These are phyloP conservation scores for Euschistus heros DNA, from an alignment of 1,140 invertebrate species.

Conservation along the genomic window DNA sequence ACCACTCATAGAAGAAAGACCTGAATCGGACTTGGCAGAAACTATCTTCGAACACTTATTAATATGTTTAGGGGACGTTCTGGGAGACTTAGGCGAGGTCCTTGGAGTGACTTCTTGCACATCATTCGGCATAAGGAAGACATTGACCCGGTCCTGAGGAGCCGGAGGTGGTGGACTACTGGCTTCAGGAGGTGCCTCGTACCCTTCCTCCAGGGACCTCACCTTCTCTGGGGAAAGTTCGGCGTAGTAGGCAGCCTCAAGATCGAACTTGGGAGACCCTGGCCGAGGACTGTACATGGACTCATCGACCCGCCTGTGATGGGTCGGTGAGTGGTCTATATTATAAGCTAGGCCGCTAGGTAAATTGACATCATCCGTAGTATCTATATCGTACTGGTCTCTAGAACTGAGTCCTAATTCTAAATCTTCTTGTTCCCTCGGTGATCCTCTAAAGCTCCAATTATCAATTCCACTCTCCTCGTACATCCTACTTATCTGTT, in stretches of 20 bases:
- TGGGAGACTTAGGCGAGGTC: constrained; percentile 57
- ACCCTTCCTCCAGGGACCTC: constrained; percentile 54
- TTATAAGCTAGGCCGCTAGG: constrained; percentile 31
- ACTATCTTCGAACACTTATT: constrained; percentile 54
- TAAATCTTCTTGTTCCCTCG: constrained; percentile 16
- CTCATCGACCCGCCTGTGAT: constrained; percentile 17
- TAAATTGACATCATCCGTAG: constrained; percentile 12
- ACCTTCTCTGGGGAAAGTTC: constrained; percentile 27
- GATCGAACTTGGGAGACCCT: background rate
- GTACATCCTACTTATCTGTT: constrained; percentile 56
- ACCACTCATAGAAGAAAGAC: constrained; percentile 66
- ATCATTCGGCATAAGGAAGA: constrained; percentile 24
- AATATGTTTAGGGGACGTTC: constrained; percentile 58
- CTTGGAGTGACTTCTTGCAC: constrained; percentile 43
- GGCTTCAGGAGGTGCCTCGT: constrained; percentile 43
- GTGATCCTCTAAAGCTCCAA: constrained; percentile 48
- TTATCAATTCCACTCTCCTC: constrained; percentile 51
- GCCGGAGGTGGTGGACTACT: constrained; percentile 69
- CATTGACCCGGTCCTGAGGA: constrained; percentile 38
- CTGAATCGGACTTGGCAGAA: constrained; percentile 68
- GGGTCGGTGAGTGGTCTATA: constrained; percentile 35
- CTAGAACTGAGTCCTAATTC: constrained; percentile 11
- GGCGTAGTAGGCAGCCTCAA: background rate
- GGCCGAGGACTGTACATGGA: background rate
- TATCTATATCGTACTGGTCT: constrained; percentile 15